These are phyloP conservation scores for Vanacampus margaritifer DNA, from an alignment of 2,113 vertebrate species.

Conservation along the genomic window DNA sequence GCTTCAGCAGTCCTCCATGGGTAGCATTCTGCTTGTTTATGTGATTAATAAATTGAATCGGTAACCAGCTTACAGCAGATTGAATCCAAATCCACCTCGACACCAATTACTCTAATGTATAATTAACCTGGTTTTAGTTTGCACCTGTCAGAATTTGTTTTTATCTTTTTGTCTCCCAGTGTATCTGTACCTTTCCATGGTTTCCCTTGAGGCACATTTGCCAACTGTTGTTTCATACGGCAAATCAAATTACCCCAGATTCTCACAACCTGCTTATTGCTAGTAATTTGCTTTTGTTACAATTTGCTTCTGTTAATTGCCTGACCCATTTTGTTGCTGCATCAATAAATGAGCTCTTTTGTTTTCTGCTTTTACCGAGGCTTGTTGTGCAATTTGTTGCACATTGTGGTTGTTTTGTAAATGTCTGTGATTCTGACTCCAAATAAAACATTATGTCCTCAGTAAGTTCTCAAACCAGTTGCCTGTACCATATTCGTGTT, in stretches of 20 bases:
- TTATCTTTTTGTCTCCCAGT: constrained; percentile 22
- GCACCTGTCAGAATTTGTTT: constrained; percentile 19
- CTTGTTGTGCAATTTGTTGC: constrained; percentile 74
- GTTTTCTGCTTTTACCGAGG: constrained; percentile 66
- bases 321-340: constrained; percentile 62
- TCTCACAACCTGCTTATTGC: constrained; percentile 55
- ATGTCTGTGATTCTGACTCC: constrained; percentile 48
- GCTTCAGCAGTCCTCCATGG: not conserved
- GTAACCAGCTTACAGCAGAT: constrained; percentile 44
- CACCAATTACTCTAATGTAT: constrained; percentile 56
- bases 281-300: constrained; percentile 66
- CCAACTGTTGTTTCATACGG: constrained; percentile 61
- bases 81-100: constrained; percentile 41
- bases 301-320: constrained; percentile 60
- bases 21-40: not conserved
- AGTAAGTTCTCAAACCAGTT: not conserved
- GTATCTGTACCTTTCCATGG: constrained; percentile 43
- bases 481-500: constrained; percentile 18
- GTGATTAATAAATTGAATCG: constrained; percentile 13
- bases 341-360: constrained; percentile 71
- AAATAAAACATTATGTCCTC: not conserved
- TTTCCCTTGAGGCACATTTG: constrained; percentile 46
- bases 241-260: constrained; percentile 71
- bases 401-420: constrained; percentile 50
- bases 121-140: constrained; percentile 41